phyloP scores from a whole-genome alignment of 2,888 invertebrate genomes.

The Cataglyphis albicans region DNA sequence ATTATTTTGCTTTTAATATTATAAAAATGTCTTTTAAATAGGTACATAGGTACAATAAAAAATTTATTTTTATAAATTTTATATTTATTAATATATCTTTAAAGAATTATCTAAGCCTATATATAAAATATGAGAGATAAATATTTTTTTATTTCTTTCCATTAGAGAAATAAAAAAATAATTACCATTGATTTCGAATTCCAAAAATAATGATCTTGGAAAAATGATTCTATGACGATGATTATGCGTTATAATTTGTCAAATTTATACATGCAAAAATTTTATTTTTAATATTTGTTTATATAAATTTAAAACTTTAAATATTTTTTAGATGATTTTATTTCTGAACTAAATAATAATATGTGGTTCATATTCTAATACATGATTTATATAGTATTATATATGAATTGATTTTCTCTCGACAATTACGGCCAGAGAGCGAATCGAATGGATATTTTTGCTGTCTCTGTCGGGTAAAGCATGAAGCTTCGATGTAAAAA shows the following conservation, averaged over 20 bases:
- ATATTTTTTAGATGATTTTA: not conserved
- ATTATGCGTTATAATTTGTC: not conserved
- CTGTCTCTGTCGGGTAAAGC: not conserved
- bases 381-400: not conserved
- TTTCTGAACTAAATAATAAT: slow-evolving; percentile 5
- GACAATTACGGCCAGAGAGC: not conserved
- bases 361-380: not conserved
- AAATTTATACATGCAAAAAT: not conserved
- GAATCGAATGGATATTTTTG: not conserved
- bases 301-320: not conserved
- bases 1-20: not conserved
- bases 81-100: not conserved
- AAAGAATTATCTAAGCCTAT: not conserved
- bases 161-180: not conserved
- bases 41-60: not conserved
- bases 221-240: not conserved
- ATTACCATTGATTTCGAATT: not conserved
- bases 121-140: not conserved
- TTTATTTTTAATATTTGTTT: not conserved
- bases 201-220: not conserved
- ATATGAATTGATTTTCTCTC: not conserved
- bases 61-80: slow-evolving; percentile 1
- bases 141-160: not conserved
- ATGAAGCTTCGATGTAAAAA: not conserved
- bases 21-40: not conserved